Evolutionary conservation across 2,797 vertebrate species (phyloP).

Genomic region (Diplodus puntazzo): DNA sequence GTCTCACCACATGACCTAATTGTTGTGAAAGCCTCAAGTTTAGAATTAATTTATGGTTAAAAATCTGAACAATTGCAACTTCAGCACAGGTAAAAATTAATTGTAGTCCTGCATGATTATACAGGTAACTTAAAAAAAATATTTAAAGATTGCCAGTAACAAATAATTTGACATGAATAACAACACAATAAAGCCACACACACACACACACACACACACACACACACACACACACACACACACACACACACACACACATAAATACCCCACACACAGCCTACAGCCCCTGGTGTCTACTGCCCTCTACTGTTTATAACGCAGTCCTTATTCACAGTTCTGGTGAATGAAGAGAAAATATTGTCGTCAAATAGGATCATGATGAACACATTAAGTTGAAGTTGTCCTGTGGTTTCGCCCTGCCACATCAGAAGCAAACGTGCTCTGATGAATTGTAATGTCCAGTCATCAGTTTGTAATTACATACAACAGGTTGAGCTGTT

Average conservation of each 20-base stretch:
- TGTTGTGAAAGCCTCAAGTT: not conserved
- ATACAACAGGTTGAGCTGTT: not conserved
- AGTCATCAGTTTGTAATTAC: not conserved
- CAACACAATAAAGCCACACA: too few relatives aligned
- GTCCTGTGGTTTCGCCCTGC: not conserved
- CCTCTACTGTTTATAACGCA: constrained; percentile 52
- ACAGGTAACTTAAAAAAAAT: not conserved
- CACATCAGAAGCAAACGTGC: not conserved
- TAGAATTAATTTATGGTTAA: not conserved
- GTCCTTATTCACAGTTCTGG: not conserved
- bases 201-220: constrained; percentile 2
- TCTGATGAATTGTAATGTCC: not conserved
- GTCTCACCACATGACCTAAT: not conserved
- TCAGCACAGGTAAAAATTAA: not conserved
- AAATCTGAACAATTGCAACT: not conserved
- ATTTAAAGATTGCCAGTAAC: not conserved
- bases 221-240: constrained; percentile 11
- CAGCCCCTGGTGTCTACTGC: constrained; percentile 55
- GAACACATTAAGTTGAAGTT: not conserved
- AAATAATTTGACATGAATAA: not conserved
- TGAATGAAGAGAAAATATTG: not conserved
- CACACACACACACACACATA: not conserved
- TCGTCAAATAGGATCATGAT: not conserved
- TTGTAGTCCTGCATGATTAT: not conserved
- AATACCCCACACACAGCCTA: constrained; percentile 3